phyloP scores from a whole-genome alignment of 2,797 vertebrate species.

The Melanotaenia boesemani region DNA sequence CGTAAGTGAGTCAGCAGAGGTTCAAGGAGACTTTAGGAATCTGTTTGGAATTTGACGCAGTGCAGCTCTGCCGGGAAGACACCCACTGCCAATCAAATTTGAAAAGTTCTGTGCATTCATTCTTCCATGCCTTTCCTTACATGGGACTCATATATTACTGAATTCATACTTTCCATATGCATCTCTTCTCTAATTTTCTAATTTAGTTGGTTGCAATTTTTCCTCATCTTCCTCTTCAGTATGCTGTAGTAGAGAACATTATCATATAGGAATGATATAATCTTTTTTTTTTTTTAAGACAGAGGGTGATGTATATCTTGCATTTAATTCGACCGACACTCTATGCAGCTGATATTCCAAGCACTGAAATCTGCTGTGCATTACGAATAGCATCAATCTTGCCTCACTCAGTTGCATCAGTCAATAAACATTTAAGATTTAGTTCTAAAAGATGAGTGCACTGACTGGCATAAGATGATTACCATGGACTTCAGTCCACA shows the following conservation, averaged over 20 bases:
- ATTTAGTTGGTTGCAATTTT: conserved; percentile 11
- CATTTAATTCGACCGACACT: conserved; percentile 42
- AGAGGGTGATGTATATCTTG: conserved; percentile 52
- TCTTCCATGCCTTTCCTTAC: conserved; percentile 17
- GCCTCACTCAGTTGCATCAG: conserved; percentile 41
- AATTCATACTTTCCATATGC: conserved; percentile 21
- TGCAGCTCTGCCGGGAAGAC: conserved; percentile 32
- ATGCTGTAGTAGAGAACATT: conserved; percentile 17
- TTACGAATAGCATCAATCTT: conserved; percentile 33
- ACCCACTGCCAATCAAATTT: conserved; percentile 32
- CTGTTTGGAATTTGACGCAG: conserved; percentile 43
- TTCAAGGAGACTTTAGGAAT: conserved; percentile 74
- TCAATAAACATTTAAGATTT: conserved; percentile 62
- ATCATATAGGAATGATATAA: conserved; percentile 45
- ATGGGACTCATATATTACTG: conserved; percentile 19
- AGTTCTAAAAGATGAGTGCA: conserved; percentile 35
- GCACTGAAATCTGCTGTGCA: conserved; percentile 38
- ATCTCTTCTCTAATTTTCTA: conserved; percentile 10
- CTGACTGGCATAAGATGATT: conserved; percentile 41
- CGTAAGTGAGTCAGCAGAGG: conserved; percentile 58
- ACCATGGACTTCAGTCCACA: conserved; percentile 25
- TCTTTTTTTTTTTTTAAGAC: conserved; percentile 52
- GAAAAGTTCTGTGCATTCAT: conserved; percentile 39
- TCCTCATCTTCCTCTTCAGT: conserved; percentile 8
- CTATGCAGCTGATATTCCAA: conserved; percentile 48